Evolutionary conservation across 2,113 vertebrate genomes (phyloP), one percentile per base, ranked within the genome.

Genomic region (Epinephelus cyanopodus): DNA sequence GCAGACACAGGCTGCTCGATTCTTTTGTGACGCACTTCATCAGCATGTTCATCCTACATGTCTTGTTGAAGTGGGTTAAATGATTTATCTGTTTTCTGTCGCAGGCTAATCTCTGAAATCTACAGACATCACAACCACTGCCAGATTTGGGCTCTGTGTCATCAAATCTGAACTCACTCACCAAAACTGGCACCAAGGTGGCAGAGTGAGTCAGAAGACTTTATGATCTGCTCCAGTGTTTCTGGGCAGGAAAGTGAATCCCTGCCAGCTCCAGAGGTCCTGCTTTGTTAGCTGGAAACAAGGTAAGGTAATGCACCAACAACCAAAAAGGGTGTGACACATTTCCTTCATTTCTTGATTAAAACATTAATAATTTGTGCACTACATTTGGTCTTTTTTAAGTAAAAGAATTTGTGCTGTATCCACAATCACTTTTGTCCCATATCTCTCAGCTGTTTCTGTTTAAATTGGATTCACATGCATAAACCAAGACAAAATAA

Each of bases 171-270:
- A 33, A 53, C 60, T 58, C 18, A 42, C 48, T 39, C 64, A 79
- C 7, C 12, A 57, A 58, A 80, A 52, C 65, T 74, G 72, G 50
- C 77, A 74, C 57, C 27, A 11, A 70, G 65, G 58, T 52, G 82
- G 23, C 13, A 64, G 1, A 19, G 21, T 69, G 76, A 79, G 61
- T 78, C 71, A 75, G 68, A 56, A 21, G 18, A 50, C 25, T 11
- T 52, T 63, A 21, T 42, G 25, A 42, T 27, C 47, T 52, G 42
- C 18, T 15, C 19, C 18, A 10, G 17, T 70, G 4, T 70, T 58
- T 57, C 62, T 64, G n/a, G 29, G 19, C 65, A 65, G 18, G 19
- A 47, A 6, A 67, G 13, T 53, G 54, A 60, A 66, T 47, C 42
- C 17, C 15, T 60, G 50, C 23, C 50, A 37, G 15, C 2, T 37